Conservation (phyloP, 92 coral and sea anemone species). For the Epizoanthus ramosus region DNA sequence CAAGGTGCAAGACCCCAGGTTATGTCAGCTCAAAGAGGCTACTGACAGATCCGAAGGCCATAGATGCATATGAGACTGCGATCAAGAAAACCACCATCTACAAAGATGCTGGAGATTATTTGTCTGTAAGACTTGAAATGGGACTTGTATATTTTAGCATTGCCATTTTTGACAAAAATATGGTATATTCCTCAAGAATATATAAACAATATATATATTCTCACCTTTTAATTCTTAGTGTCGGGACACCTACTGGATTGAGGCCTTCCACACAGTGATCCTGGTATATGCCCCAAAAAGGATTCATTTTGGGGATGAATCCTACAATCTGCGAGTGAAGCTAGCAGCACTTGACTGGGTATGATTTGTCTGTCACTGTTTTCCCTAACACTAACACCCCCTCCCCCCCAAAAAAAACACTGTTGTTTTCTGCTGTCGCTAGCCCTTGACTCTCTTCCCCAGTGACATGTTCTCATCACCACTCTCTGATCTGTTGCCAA, state of each 20-base stretch:
- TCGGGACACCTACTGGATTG: constrained; percentile 56
- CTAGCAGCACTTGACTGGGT: constrained; percentile 46
- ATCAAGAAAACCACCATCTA: constrained; percentile 49
- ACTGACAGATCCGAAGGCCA: constrained; percentile 46
- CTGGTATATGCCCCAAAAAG: constrained; percentile 42
- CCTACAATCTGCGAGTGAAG: constrained; percentile 31
- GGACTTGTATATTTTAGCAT: too few relatives aligned
- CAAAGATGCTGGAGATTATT: constrained; percentile 53
- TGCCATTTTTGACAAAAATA: too few relatives aligned
- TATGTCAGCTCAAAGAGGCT: constrained; percentile 55
- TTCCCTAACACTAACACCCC: constrained; percentile 3
- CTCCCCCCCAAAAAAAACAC: not conserved
- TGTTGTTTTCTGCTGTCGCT: too few relatives aligned
- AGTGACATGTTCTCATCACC: too few relatives aligned
- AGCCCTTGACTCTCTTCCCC: too few relatives aligned
- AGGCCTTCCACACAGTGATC: constrained; percentile 45
- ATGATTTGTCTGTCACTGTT: constrained; percentile 7
- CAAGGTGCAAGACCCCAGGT: constrained; percentile 47
- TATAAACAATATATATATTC: too few relatives aligned
- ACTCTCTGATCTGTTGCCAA: too few relatives aligned
- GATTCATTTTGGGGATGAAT: constrained; percentile 42
- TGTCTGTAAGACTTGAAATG: constrained; percentile 31
- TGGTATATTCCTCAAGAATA: too few relatives aligned
- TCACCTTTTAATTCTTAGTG: constrained; percentile 16
- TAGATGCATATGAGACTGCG: constrained; percentile 45